These are phyloP conservation scores for Mohoua ochrocephala DNA, from an alignment of 2,113 vertebrate genomes.

Conservation along the genomic window DNA sequence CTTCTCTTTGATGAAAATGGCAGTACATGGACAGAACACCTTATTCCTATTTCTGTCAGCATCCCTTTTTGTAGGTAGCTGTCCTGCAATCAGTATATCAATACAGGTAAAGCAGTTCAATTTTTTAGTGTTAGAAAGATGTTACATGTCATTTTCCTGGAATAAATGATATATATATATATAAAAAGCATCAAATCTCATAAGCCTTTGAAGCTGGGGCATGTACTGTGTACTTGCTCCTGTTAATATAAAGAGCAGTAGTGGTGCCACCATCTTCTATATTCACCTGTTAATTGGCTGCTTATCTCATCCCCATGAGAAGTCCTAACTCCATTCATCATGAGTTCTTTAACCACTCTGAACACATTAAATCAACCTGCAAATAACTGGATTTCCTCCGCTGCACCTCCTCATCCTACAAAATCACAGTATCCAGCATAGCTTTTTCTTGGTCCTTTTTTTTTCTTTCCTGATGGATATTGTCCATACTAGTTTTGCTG, in stretches of 20 bases:
- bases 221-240: background rate
- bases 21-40: background rate
- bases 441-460: background rate
- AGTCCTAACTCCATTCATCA: background rate
- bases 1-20: background rate
- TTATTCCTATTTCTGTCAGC: background rate
- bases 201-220: background rate
- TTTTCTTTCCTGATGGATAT: background rate
- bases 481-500: background rate
- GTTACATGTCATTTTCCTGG: accelerated
- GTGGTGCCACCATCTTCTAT: background rate
- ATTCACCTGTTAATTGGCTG: background rate
- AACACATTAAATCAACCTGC: background rate
- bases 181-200: background rate
- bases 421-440: background rate
- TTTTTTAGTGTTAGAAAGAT: background rate
- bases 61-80: background rate
- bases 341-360: background rate
- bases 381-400: background rate
- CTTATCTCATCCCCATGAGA: background rate
- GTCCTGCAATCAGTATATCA: background rate
- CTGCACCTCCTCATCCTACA: background rate
- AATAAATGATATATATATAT: no score
- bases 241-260: background rate
- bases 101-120: background rate